Evolutionary conservation across 2,888 invertebrate species (phyloP).

Genomic region (Pinctada fucata): DNA sequence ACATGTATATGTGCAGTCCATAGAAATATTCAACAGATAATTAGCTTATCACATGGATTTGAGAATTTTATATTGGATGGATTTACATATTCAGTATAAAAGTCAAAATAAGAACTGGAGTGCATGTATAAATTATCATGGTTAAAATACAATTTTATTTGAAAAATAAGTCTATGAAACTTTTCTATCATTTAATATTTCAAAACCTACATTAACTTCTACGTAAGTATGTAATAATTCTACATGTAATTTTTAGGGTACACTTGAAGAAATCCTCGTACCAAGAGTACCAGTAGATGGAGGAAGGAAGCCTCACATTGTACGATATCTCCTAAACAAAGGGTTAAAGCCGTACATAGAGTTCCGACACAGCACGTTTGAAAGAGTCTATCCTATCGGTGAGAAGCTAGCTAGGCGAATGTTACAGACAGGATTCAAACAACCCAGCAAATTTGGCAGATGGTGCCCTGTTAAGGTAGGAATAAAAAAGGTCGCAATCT

Average conservation of each 20-base stretch:
- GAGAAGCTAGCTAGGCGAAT: slow-evolving; percentile 72
- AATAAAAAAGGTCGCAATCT: neutral
- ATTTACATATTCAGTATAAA: no score
- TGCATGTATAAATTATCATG: no score
- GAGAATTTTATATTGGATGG: no score
- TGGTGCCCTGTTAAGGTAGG: slow-evolving; percentile 77
- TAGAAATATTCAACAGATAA: no score
- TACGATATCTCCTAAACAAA: slow-evolving; percentile 72
- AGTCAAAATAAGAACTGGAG: no score
- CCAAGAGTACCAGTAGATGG: slow-evolving; percentile 72
- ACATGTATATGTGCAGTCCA: neutral
- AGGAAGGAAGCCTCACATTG: slow-evolving; percentile 74
- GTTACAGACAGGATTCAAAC: slow-evolving; percentile 75
- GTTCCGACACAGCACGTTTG: slow-evolving; percentile 73
- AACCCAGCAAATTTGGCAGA: slow-evolving; percentile 75
- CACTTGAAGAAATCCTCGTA: slow-evolving; percentile 72
- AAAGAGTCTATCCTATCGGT: slow-evolving; percentile 74
- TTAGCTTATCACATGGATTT: no score
- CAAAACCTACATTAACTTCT: neutral
- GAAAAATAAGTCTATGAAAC: neutral
- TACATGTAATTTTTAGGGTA: slow-evolving; percentile 61
- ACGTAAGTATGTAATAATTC: no score
- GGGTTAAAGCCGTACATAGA: slow-evolving; percentile 67
- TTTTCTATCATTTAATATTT: neutral
- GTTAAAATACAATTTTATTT: no score